phyloP scores from a whole-genome alignment of 2,888 invertebrate genomes.

The Sminthurides aquaticus region DNA sequence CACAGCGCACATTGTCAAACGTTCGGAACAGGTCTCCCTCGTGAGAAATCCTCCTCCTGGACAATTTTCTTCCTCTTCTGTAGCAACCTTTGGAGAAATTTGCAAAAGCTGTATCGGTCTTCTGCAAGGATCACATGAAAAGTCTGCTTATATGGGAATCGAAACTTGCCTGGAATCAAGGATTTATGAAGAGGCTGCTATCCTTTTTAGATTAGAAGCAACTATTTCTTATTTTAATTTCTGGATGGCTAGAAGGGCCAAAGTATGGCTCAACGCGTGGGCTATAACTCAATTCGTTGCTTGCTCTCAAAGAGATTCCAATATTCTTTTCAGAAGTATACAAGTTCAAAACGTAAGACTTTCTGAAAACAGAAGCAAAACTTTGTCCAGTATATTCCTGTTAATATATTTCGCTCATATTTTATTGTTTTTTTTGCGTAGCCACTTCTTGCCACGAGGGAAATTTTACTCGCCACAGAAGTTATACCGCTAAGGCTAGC shows the following conservation, averaged over 20 bases:
- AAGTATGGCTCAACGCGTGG: conserved; percentile 44
- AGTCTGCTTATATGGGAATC: background rate
- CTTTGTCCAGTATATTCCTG: no score
- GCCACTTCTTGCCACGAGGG: conserved; percentile 35
- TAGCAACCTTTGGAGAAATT: conserved; percentile 38
- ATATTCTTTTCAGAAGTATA: conserved; percentile 34
- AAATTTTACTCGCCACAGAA: conserved; percentile 36
- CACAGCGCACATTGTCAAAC: conserved; percentile 33
- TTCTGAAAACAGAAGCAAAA: no score
- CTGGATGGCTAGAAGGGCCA: conserved; percentile 40
- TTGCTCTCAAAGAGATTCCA: conserved; percentile 40
- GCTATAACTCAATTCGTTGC: conserved; percentile 42
- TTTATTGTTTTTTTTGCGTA: no score
- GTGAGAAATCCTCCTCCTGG: conserved; percentile 20
- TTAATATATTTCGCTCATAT: background rate
- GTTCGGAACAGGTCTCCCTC: conserved; percentile 41
- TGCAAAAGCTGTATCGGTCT: conserved; percentile 31
- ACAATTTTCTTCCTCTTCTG: conserved; percentile 27
- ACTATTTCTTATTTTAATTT: conserved; percentile 39
- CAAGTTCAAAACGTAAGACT: conserved; percentile 35
- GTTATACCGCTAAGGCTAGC: conserved; percentile 37
- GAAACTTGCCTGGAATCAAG: background rate
- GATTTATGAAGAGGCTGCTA: conserved; percentile 40
- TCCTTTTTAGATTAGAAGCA: conserved; percentile 41
- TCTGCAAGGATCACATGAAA: conserved; percentile 22